Base-by-base conservation (phyloP, 30 jellyfish, hydroid and myxozoan species). In the Catostylus mosaicus region DNA sequence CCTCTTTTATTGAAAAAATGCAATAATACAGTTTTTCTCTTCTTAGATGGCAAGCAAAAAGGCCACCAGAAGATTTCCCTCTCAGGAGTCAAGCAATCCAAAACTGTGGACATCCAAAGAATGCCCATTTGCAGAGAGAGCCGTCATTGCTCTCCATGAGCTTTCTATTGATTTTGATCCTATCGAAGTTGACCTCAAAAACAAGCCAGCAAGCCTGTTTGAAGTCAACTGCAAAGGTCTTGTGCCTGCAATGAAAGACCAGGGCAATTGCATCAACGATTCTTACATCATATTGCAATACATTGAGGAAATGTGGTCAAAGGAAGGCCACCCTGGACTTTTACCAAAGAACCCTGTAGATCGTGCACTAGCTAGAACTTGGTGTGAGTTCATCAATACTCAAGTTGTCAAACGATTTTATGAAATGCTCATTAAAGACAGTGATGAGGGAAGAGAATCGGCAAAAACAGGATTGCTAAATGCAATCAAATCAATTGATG, bases 161-260 rank as follows among this genome's bases (percentile, higher is more conserved):
- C 46, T 67, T 57, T 71, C 66, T 24, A 65, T 86, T 48, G 87
- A 76, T 0, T 77, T 61, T 57, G 91, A 86, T 19, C 38, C 66
- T 16, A 72, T 86, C 23, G 90, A 75, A 23, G 87, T 86, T 1
- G 82, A 86, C 34, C 82, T 77, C 22, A 30, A 65, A 22, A 67
- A 86, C 83, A 86, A 86, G 38, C 90, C 90, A 64, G 82, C 86
- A 38, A 78, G 86, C 74, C 60, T 86, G 29, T 77, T 76, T 52
- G 84, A 77, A 69, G 90, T 86, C 30, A 86, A 86, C 87, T 23
- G 62, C 72, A 77, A 77, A 30, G 96, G 96, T 9, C 90, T 75
- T 33, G 96, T 86, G 0, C 96, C 96, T 1, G 90, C 90, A 24
- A 76, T 86, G 84, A 70, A 86, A 31, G 96, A 86, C 68, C 87